These are phyloP conservation scores for Daktulosphaira vitifoliae DNA, from an alignment of 1,140 invertebrate species.

Conservation along the genomic window DNA sequence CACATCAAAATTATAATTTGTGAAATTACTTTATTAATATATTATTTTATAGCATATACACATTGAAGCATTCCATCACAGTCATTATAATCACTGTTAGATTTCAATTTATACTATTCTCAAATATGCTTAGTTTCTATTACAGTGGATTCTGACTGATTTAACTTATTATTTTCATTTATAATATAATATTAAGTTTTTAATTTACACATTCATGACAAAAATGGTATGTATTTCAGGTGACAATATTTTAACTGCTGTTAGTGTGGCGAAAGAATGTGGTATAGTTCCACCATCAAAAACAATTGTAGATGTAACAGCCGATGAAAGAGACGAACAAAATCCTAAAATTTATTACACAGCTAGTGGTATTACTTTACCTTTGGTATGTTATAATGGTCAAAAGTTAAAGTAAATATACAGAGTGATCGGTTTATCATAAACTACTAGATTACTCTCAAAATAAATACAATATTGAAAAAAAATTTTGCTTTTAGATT, in stretches of 20 bases:
- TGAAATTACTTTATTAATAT: no score
- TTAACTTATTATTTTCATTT: neutral
- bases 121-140: neutral
- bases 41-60: no score
- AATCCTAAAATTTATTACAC: conserved; percentile 53
- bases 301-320: conserved; percentile 63
- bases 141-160: neutral
- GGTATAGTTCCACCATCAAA: conserved; percentile 69
- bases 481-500: no score
- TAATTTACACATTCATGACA: no score
- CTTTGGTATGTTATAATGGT: conserved; percentile 3
- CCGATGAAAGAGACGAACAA: conserved; percentile 49
- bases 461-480: no score
- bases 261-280: conserved; percentile 85
- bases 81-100: no score
- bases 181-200: neutral
- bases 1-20: no score
- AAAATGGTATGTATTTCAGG: conserved; percentile 48
- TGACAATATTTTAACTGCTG: conserved; percentile 86
- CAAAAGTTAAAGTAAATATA: no score
- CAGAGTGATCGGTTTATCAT: no score
- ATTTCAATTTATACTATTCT: no score
- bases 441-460: no score
- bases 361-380: conserved; percentile 22
- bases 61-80: no score